These are phyloP conservation scores for Mimumesa dahlbomi DNA, from an alignment of 2,888 invertebrate genomes.

Conservation along the genomic window DNA sequence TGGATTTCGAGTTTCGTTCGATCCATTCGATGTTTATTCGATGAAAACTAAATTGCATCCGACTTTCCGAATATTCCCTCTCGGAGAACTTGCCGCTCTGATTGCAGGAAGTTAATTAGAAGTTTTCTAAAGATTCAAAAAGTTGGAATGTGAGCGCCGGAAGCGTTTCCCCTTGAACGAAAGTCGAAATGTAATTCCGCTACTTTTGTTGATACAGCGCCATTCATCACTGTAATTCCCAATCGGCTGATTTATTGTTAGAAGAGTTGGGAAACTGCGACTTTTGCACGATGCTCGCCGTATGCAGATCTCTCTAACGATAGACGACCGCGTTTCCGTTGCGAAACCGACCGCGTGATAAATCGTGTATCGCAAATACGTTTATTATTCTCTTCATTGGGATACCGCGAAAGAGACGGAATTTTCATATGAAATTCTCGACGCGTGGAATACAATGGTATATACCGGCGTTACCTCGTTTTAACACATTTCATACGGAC, in stretches of 20 bases:
- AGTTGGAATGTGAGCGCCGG: conserved; percentile 12
- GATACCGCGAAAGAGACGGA: too few species aligned
- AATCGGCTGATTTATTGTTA: conserved; percentile 6
- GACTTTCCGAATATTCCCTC: conserved; percentile 14
- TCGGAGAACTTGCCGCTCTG: not conserved
- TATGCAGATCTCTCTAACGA: too few species aligned
- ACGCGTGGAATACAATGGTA: too few species aligned
- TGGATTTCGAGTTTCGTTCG: not conserved
- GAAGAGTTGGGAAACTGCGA: not conserved
- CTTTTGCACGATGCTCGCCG: conserved; percentile 1
- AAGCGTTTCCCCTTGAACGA: conserved; percentile 1
- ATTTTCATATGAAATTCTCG: too few species aligned
- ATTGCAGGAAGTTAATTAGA: conserved; percentile 56
- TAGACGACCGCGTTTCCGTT: too few species aligned
- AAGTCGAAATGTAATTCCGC: conserved; percentile 12
- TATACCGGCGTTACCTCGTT: too few species aligned
- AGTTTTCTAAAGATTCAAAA: conserved; percentile 16
- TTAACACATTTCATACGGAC: too few species aligned
- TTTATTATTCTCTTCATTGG: too few species aligned
- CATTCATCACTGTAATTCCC: not conserved
- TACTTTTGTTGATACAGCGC: not conserved
- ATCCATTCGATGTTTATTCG: conserved; percentile 30
- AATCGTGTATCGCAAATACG: too few species aligned
- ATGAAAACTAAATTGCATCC: conserved; percentile 50
- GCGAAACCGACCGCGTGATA: too few species aligned